A percentile compares a stretch with the other conserved stretches of the same genome.
Evolutionary conservation across 1,140 invertebrate genomes (phyloP).

Genomic region (Belonocnema kinseyi): DNA sequence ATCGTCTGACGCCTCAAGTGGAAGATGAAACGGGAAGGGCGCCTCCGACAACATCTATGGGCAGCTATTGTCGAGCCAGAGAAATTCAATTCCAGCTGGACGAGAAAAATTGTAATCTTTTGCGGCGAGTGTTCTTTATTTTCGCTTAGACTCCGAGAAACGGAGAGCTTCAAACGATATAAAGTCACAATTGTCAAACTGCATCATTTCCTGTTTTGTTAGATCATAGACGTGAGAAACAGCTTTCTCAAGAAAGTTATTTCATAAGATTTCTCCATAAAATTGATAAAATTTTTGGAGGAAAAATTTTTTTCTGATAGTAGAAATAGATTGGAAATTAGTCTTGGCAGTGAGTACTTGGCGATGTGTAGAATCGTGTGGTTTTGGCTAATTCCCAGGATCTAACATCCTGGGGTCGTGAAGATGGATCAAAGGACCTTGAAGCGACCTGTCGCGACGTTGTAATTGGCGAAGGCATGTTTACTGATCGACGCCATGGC

Average conservation of each 20-base stretch:
- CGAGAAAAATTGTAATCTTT: slow-evolving; percentile 61
- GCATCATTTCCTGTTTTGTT: neutral
- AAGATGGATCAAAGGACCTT: slow-evolving; percentile 26
- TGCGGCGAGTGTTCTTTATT: slow-evolving; percentile 34
- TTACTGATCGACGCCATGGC: slow-evolving; percentile 19
- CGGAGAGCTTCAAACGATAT: neutral
- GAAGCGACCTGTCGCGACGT: slow-evolving; percentile 27
- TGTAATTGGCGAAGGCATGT: slow-evolving; percentile 20
- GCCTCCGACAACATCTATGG: slow-evolving; percentile 13
- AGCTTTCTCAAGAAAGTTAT: neutral
- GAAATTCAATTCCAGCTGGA: slow-evolving; percentile 61
- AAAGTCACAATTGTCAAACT: neutral
- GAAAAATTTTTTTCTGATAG: no score
- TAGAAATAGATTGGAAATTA: no score
- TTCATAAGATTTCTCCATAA: neutral
- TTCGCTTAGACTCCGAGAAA: slow-evolving; percentile 4
- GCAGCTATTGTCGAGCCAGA: slow-evolving; percentile 42
- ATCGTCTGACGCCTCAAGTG: slow-evolving; percentile 30
- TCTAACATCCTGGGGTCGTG: neutral
- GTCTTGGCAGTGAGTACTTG: no score
- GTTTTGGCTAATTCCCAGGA: neutral
- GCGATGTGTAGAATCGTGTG: neutral
- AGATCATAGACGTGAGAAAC: neutral
- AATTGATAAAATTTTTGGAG: no score
- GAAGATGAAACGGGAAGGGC: slow-evolving; percentile 35